A percentile compares a stretch with the other conserved stretches of the same genome.
Evolutionary conservation across 1,140 invertebrate species (phyloP).

Genomic region (Dolichoris vasculosae): DNA sequence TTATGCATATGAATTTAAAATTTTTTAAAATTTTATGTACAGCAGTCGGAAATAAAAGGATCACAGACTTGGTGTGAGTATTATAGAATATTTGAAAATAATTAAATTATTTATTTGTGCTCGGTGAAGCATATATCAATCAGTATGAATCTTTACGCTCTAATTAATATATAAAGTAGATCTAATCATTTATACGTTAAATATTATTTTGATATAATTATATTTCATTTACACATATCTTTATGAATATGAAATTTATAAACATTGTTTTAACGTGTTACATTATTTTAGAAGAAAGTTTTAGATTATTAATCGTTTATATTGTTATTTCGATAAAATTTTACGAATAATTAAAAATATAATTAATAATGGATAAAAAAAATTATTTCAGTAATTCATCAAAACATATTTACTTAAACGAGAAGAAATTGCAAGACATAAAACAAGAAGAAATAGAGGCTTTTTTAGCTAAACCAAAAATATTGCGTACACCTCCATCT

Average conservation of each 20-base stretch:
- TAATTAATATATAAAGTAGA: conserved; percentile 20
- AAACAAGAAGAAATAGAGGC: conserved; percentile 58
- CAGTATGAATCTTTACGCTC: conserved; percentile 15
- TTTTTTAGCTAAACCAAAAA: conserved; percentile 64
- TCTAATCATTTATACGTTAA: not conserved
- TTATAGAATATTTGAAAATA: not conserved
- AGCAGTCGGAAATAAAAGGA: conserved; percentile 10
- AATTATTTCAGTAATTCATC: conserved; percentile 21
- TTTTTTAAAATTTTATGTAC: conserved; percentile 26
- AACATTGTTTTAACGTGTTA: not conserved
- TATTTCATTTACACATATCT: not conserved
- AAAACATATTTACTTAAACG: not conserved
- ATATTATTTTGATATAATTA: not conserved
- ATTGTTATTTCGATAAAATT: not conserved
- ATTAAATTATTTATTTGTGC: not conserved
- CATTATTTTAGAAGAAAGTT: not conserved
- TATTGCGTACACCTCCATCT: conserved; percentile 62
- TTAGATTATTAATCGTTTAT: not conserved
- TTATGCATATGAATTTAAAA: conserved; percentile 1
- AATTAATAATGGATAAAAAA: not conserved
- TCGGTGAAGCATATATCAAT: not conserved
- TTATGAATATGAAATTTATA: no score
- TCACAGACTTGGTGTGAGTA: conserved; percentile 24
- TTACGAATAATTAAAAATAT: not conserved
- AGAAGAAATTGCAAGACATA: not conserved